Evolutionary conservation across 2,113 vertebrate genomes (phyloP).

Genomic region (Sialia sialis): DNA sequence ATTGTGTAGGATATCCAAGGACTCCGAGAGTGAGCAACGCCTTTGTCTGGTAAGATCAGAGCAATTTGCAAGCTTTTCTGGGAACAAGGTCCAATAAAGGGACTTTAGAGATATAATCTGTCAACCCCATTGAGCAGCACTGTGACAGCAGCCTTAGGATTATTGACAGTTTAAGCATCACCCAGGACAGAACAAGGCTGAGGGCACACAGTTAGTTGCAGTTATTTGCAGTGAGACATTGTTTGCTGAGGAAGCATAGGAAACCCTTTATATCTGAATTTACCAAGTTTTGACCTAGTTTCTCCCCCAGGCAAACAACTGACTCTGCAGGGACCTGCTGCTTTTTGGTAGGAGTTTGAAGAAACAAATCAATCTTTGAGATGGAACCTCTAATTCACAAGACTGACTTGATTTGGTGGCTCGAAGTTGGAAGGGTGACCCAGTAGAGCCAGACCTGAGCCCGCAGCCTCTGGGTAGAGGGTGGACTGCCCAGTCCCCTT

Average conservation of each 20-base stretch:
- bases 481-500: not conserved
- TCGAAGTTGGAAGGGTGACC: not conserved
- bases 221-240: not conserved
- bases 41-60: constrained; percentile 90
- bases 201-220: not conserved
- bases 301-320: not conserved
- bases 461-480: not conserved
- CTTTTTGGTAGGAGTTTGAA: not conserved
- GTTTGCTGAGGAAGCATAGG: not conserved
- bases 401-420: not conserved
- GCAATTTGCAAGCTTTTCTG: constrained; percentile 89
- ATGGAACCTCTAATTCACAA: not conserved
- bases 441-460: not conserved
- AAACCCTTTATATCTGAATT: not conserved
- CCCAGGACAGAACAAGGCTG: constrained; percentile 40
- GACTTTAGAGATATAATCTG: constrained; percentile 81
- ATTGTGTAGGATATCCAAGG: constrained; percentile 75
- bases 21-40: constrained; percentile 76
- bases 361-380: fast-evolving
- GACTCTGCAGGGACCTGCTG: not conserved
- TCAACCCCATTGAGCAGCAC: constrained; percentile 71
- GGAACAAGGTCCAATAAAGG: constrained; percentile 83
- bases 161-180: constrained; percentile 67
- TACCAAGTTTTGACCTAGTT: not conserved
- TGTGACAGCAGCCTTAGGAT: constrained; percentile 66